A percentile compares a stretch with the other conserved stretches of the same genome.
Conservation (phyloP, 2,797 vertebrate genomes). For the Pygocentrus nattereri region DNA sequence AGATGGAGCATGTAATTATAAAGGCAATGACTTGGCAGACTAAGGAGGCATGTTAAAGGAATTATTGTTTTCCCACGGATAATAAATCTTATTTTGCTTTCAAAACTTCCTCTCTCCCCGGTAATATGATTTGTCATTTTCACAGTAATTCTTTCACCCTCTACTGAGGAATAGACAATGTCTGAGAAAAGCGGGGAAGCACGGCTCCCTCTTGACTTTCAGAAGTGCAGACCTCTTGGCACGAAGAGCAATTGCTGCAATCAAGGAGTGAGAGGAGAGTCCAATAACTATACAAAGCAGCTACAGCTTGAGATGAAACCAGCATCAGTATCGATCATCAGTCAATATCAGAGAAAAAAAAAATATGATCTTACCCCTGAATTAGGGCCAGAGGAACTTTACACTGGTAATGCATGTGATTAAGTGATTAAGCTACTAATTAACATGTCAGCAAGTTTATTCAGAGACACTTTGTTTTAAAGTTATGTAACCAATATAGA, state of each 20-base stretch:
- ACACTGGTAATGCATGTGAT: too few relatives aligned
- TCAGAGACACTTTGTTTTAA: too few relatives aligned
- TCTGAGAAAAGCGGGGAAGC: constrained; percentile 22
- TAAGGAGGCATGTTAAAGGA: constrained; percentile 57
- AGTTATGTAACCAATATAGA: too few relatives aligned
- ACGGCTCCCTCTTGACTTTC: constrained; percentile 19
- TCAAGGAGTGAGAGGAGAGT: constrained; percentile 9
- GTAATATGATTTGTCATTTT: constrained; percentile 49
- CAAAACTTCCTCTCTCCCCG: constrained; percentile 29
- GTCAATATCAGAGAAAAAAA: neutral
- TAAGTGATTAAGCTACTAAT: too few relatives aligned
- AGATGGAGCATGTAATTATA: constrained; percentile 61
- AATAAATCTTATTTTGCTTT: constrained; percentile 51
- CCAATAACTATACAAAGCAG: neutral
- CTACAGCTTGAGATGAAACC: neutral
- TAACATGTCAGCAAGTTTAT: too few relatives aligned
- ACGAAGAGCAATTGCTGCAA: constrained; percentile 20
- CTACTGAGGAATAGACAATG: constrained; percentile 33
- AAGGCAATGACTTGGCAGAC: constrained; percentile 58
- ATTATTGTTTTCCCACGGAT: constrained; percentile 55
- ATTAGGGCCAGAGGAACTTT: neutral
- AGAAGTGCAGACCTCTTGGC: constrained; percentile 5
- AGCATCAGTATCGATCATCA: neutral
- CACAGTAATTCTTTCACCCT: constrained; percentile 26
- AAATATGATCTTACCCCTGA: neutral